phyloP scores from a whole-genome alignment of 2,797 vertebrate species.

The Delichon dasypus region DNA sequence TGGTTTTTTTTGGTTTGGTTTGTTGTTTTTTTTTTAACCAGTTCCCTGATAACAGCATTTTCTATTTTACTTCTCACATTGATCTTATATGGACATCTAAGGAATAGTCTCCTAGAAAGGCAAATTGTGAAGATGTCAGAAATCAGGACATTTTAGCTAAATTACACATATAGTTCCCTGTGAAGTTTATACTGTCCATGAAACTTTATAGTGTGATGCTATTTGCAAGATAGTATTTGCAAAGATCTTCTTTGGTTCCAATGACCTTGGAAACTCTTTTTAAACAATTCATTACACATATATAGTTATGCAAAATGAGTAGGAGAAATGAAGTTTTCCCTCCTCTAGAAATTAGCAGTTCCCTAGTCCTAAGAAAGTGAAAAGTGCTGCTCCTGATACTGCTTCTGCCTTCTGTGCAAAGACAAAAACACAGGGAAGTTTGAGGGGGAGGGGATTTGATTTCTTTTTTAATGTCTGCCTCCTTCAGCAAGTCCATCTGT shows the following conservation, averaged over 20 bases:
- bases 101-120: not conserved
- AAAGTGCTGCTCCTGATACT: slow-evolving; percentile 53
- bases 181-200: slow-evolving; percentile 8
- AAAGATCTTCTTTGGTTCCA: not conserved
- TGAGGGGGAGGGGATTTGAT: slow-evolving; percentile 45
- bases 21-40: not conserved
- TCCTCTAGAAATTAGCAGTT: slow-evolving; percentile 40
- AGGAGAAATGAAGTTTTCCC: slow-evolving; percentile 28
- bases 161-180: not conserved
- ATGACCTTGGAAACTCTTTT: slow-evolving; percentile 14
- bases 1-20: no score
- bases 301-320: slow-evolving; percentile 40
- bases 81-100: not conserved
- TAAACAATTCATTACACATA: slow-evolving; percentile 13
- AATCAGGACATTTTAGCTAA: not conserved
- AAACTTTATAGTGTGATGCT: slow-evolving; percentile 18
- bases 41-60: not conserved
- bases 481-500: slow-evolving; percentile 71
- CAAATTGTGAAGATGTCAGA: not conserved
- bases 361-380: slow-evolving; percentile 27
- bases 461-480: slow-evolving; percentile 66
- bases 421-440: slow-evolving; percentile 32
- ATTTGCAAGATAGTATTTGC: not conserved
- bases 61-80: not conserved
- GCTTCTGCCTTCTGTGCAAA: slow-evolving; percentile 52